Evolutionary conservation across 2,797 vertebrate species (phyloP), one percentile per base, ranked within the genome.

Genomic region (Orestias chungarensis): DNA sequence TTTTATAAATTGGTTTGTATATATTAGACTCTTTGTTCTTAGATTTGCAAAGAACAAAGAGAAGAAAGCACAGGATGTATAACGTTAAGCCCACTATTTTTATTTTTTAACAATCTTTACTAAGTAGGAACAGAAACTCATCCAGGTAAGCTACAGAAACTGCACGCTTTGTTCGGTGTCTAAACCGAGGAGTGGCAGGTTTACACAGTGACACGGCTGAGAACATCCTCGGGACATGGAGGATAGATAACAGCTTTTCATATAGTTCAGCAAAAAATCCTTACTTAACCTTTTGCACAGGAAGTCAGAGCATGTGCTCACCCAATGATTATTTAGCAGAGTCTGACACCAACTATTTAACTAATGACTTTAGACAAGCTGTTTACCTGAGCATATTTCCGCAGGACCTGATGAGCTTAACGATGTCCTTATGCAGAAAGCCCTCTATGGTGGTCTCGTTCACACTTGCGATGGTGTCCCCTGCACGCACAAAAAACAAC

Each of bases 391-490:
- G 94, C 12, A 23, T 25, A 50, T 3, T 25, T 0, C 97, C 97
- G 0, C 95, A 97, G 1, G 96, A 94, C 77, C 95, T 95, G 91
- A 99, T 98, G 79, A 99, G 96, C 87, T 98, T 96, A 74, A 99
- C 97, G 0, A 99, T 98, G 64, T 99, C 97, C 3, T 96, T 95
- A 91, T 99, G 97, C 31, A 94, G 91, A 79, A 95, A 91, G 6
- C 97, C 97, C 49, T 98, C 96, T 71, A 98, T 96, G 0, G 95
- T 92, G 52, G 94, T 82, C 62, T 97, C 96, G 0, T 99, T 99
- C 79, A 99, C 96, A 0, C 94, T 95, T 0, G 96, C 91, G n/a
- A 99, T 97, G 0, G 97, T 98, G 92, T 99, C 97, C n/a, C 97
- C 97, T 99, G 62, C 10, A 27, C 57, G 49, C 15, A 64, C 71